Evolutionary conservation across 2,888 invertebrate genomes (phyloP).

Genomic region (Didymodactylos carnosus): DNA sequence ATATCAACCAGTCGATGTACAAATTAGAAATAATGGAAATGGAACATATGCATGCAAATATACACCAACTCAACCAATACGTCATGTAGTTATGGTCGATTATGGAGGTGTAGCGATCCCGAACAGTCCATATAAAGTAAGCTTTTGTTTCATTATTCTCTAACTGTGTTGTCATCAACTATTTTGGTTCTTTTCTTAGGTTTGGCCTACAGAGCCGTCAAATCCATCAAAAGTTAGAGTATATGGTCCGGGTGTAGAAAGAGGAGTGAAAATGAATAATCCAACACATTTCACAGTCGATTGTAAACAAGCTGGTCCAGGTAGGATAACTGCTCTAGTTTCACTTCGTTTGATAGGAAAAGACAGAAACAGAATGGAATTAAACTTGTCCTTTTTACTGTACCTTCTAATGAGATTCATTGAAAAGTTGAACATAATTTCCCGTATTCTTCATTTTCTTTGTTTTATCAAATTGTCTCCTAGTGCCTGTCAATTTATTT

Average conservation of each 20-base stretch:
- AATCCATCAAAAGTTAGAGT: conserved; percentile 57
- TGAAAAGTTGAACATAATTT: too few relatives aligned
- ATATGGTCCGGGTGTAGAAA: conserved; percentile 64
- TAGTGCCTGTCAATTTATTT: too few relatives aligned
- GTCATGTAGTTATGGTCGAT: conserved; percentile 54
- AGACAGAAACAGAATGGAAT: background rate
- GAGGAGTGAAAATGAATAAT: conserved; percentile 52
- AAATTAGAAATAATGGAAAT: conserved; percentile 42
- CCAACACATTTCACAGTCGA: conserved; percentile 66
- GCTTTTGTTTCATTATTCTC: background rate
- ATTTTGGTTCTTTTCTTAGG: background rate
- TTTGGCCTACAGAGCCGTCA: conserved; percentile 42
- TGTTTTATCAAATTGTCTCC: too few relatives aligned
- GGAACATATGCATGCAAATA: conserved; percentile 39
- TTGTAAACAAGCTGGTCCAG: conserved; percentile 60
- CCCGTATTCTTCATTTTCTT: too few relatives aligned
- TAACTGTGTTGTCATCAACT: background rate
- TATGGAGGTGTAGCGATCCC: conserved; percentile 62
- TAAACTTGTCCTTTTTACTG: background rate
- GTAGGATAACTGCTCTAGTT: too few relatives aligned
- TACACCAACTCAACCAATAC: conserved; percentile 48
- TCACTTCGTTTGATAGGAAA: too few relatives aligned
- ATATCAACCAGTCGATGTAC: conserved; percentile 30
- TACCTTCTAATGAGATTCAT: too few relatives aligned
- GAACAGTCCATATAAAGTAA: conserved; percentile 55